phyloP scores from a whole-genome alignment of 2,888 invertebrate genomes.

The Mythimna pallens region DNA sequence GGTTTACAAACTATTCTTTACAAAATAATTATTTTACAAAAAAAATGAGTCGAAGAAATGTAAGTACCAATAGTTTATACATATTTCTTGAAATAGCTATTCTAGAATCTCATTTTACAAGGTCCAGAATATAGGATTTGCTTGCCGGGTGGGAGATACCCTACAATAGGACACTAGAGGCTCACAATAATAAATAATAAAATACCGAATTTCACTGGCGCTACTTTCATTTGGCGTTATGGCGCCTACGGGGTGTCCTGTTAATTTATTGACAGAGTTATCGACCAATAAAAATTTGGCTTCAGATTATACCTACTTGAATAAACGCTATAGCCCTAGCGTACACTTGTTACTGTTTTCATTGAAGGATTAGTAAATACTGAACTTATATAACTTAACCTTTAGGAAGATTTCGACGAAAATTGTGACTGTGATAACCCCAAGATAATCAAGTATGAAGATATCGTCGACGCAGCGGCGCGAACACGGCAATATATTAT shows the following conservation, averaged over 20 bases:
- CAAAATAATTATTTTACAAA: not conserved
- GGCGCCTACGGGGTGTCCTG: no score
- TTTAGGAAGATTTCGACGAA: conserved; percentile 85
- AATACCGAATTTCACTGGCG: no score
- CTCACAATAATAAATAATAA: no score
- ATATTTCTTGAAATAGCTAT: not conserved
- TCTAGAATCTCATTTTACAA: not conserved
- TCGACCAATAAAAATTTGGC: no score
- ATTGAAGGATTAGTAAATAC: not conserved
- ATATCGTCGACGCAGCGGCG: conserved; percentile 74
- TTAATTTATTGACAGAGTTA: no score
- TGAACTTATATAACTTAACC: conserved; percentile 3
- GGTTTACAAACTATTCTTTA: not conserved
- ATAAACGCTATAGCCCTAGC: no score
- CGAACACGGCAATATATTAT: conserved; percentile 69
- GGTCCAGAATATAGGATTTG: not conserved
- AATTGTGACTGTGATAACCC: conserved; percentile 84
- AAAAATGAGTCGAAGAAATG: conserved; percentile 48
- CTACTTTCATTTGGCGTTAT: no score
- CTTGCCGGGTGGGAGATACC: no score
- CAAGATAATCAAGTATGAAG: conserved; percentile 73
- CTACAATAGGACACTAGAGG: no score
- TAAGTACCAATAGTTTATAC: conserved; percentile 28
- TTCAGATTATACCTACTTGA: no score
- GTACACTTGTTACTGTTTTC: not conserved